phyloP scores from a whole-genome alignment of 2,888 invertebrate genomes.

The Spodoptera picta region DNA sequence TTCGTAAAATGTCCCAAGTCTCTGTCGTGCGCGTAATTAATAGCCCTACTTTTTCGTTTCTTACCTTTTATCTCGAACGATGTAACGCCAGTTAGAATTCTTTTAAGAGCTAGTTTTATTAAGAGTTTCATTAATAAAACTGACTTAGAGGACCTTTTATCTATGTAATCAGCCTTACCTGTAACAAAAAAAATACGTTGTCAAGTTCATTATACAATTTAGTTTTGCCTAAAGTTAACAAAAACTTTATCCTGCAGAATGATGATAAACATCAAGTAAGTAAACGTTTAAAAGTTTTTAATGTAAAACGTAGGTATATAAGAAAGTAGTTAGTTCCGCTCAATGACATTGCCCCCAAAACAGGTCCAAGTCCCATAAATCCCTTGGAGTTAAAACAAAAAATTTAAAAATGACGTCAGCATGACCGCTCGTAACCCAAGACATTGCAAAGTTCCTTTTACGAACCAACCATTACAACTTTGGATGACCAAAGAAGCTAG shows the following conservation, averaged over 20 bases:
- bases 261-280: not conserved
- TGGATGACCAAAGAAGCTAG: not conserved
- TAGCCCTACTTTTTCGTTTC: constrained; percentile 20
- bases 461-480: constrained; percentile 6
- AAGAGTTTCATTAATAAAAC: no score
- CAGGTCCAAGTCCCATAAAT: constrained; percentile 12
- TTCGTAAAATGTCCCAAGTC: constrained; percentile 5
- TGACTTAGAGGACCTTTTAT: no score
- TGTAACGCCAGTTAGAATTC: not conserved
- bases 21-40: constrained; percentile 12
- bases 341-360: constrained; percentile 21
- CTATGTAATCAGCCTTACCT: no score
- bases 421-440: constrained; percentile 5
- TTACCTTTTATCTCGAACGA: constrained; percentile 1
- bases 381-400: constrained; percentile 2
- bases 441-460: constrained; percentile 1
- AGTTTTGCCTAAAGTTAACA: not conserved
- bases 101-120: not conserved
- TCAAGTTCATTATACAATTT: no score
- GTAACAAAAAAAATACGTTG: no score
- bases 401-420: constrained; percentile 17
- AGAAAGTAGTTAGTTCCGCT: constrained; percentile 25
- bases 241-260: not conserved
- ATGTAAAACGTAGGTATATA: constrained; percentile 7
- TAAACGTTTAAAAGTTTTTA: constrained; percentile 8